Evolutionary conservation across 2,888 invertebrate species (phyloP), one percentile per base, ranked within the genome.

Genomic region (Phyllotreta cruciferae): DNA sequence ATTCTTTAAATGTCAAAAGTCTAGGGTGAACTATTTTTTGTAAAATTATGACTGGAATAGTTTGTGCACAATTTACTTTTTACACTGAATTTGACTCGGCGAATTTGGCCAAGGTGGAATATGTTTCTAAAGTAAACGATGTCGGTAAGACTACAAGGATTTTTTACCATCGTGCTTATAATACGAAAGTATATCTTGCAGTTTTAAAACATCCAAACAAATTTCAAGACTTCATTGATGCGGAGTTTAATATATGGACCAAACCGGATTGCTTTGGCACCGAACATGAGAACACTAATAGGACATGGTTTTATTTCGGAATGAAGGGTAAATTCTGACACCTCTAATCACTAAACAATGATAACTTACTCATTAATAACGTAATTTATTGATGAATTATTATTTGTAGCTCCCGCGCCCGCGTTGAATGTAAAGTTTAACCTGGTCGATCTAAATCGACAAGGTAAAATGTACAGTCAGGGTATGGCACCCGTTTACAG

Each of bases 291-390:
- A 95, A 94, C 85, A 90, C 89, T 55, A 94, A 94, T 79, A 85
- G 94, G 68, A 94, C 95, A 1, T 96, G 96, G 96, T 96, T 96
- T 82, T 90, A 93, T 80, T 96, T 96, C 81, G 94, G 93, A 6
- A 82, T 96, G 54, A 82, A 80, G 82, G 83, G 88, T 82, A 83
- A 71, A 24, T 24, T 24, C 24, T 24, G 24, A 24, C 24, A 24
- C 24, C 24, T 24, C 24, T 4, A 24, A 24, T 24, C 24, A 41
- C 7, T 10, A 63, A 38, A 38, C 38, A 38, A n/a, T n/a, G n/a
- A n/a, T n/a, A n/a, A n/a, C 24, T 4, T 24, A 24, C 24, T 24
- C 24, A 24, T 24, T 24, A 24, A 3, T 24, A 1, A 24, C 4
- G 24, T 35, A 10, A 41, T 41, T 41, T 41, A 9, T 41, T 41